These are phyloP conservation scores for Hoplias malabaricus DNA, from an alignment of 2,113 vertebrate genomes.

Conservation along the genomic window DNA sequence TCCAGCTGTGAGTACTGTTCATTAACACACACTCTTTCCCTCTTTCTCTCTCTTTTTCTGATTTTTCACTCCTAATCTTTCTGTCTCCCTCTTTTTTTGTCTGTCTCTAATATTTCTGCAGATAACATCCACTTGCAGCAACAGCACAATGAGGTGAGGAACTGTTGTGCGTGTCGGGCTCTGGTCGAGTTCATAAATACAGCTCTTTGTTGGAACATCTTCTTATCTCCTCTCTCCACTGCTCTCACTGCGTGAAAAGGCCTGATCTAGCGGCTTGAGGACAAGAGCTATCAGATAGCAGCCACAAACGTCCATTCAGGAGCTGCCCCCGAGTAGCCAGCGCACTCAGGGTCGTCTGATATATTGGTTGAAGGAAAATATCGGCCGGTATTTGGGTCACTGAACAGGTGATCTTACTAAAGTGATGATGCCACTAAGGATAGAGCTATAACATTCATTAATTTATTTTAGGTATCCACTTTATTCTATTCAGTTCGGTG, in stretches of 20 bases:
- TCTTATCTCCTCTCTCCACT: slow-evolving; percentile 43
- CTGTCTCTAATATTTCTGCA: slow-evolving; percentile 35
- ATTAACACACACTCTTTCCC: slow-evolving; percentile 67
- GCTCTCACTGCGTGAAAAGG: slow-evolving; percentile 15
- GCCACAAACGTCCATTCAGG: slow-evolving; percentile 9
- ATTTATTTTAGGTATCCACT: too few relatives aligned
- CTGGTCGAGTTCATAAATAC: slow-evolving; percentile 45
- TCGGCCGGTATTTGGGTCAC: too few relatives aligned
- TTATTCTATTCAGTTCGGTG: too few relatives aligned
- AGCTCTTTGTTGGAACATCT: slow-evolving; percentile 23
- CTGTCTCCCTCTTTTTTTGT: slow-evolving; percentile 43
- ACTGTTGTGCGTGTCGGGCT: slow-evolving; percentile 27
- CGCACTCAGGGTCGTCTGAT: background rate
- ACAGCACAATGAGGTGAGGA: slow-evolving; percentile 27
- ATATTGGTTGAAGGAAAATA: too few relatives aligned
- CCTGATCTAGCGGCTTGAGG: slow-evolving; percentile 35
- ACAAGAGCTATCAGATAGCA: slow-evolving; percentile 43
- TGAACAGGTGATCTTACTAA: too few relatives aligned
- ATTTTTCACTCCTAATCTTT: slow-evolving; percentile 58
- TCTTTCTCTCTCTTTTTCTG: slow-evolving; percentile 51
- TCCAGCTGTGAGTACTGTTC: slow-evolving; percentile 72
- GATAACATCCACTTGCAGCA: slow-evolving; percentile 32
- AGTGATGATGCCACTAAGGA: too few relatives aligned
- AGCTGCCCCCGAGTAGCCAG: background rate
- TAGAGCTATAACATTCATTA: too few relatives aligned